Evolutionary conservation across 2,113 vertebrate genomes (phyloP), one percentile per base, ranked within the genome.

Genomic region (Narcine bancroftii): DNA sequence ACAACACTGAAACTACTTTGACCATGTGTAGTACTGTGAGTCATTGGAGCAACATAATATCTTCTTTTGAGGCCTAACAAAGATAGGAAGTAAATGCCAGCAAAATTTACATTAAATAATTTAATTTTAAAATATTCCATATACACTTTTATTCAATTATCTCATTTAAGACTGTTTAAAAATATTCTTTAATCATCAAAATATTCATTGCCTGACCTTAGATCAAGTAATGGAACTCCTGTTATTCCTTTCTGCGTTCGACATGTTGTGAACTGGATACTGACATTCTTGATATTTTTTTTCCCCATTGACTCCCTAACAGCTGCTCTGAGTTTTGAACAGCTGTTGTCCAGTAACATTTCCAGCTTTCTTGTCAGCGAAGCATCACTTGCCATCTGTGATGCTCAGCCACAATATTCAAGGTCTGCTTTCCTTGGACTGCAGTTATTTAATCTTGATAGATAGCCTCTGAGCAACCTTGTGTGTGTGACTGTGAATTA

Each of bases 321-420:
- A 87, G 81, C 81, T 87, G 50, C 81, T 36, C 81, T 24, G n/a
- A 24, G 53, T 36, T 19, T 60, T 87, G 81, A 87, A 87, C 33
- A 60, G 33, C 19, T 63, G 81, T 29, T 87, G 81, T 60, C 81
- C 81, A 87, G 26, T 21, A 87, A 63, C 53, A 60, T 60, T 87
- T 87, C 81, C 60, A 87, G 81, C n/a, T 63, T n/a, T 60, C 81
- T 36, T 87, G 81, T 63, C 81, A 60, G 53, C 60, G 81, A 87
- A 87, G 19, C 81, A 39, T 63, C 60, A 53, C 33, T 63, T 87
- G 15, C 81, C 81, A 60, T 85, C 53, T 85, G 81, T n/a, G 60
- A 87, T 17, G 29, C 11, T 56, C 47, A 77, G 75, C 42, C 75
- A n/a, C 26, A 53, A 47, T 81, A 50, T 56, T 85, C 56, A 85